Evolutionary conservation across 2,113 vertebrate genomes (phyloP).

Genomic region (Morone saxatilis): DNA sequence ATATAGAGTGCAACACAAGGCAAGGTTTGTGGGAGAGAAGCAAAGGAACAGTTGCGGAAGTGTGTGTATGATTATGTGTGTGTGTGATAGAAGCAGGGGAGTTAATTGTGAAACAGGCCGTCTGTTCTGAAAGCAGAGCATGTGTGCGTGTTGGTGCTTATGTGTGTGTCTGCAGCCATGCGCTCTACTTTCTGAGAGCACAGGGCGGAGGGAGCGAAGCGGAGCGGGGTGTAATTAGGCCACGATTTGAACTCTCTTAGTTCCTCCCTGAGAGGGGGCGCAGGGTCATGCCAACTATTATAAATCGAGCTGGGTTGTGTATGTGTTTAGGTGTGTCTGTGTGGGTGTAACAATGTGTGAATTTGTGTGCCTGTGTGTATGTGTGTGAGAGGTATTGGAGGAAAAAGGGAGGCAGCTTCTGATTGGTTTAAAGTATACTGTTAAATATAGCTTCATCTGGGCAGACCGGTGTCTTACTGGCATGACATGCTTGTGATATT

Average conservation of each 20-base stretch:
- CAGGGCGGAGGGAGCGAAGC: conserved; percentile 74
- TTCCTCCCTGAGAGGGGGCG: conserved; percentile 76
- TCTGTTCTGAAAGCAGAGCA: conserved; percentile 72
- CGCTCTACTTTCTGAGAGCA: conserved; percentile 81
- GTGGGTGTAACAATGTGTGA: conserved; percentile 35
- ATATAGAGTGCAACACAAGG: conserved; percentile 14
- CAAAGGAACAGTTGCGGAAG: conserved; percentile 16
- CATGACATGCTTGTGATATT: conserved; percentile 24
- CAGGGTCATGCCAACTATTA: conserved; percentile 80
- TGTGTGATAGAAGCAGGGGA: conserved; percentile 52
- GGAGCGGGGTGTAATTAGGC: conserved; percentile 81
- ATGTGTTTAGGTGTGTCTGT: conserved; percentile 58
- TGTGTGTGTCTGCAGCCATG: conserved; percentile 54
- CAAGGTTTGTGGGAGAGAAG: conserved; percentile 33
- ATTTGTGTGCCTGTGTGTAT: conserved; percentile 47
- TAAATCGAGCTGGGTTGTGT: conserved; percentile 75
- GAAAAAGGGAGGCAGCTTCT: conserved; percentile 41
- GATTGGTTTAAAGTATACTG: conserved; percentile 64
- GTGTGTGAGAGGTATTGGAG: conserved; percentile 37
- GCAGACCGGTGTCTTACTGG: conserved; percentile 44
- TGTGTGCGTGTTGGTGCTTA: conserved; percentile 32
- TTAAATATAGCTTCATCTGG: conserved; percentile 71
- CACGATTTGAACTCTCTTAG: conserved; percentile 84
- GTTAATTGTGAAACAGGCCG: conserved; percentile 75
- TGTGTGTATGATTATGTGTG: conserved; percentile 21